Base-by-base conservation (phyloP, 2,888 invertebrate species). In the Chrysodeixis includens region DNA sequence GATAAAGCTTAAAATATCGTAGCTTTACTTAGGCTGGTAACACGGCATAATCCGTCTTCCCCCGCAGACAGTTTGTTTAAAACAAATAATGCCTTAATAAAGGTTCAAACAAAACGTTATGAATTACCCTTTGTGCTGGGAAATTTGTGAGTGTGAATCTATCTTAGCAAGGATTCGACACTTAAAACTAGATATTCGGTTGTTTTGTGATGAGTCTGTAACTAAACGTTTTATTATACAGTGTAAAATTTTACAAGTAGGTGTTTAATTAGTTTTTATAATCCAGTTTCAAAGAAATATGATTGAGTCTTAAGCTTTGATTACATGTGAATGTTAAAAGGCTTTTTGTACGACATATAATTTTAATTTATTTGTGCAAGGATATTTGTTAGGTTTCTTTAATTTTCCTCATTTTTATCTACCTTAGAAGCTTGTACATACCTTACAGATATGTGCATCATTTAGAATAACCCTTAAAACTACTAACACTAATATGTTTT, bases 71-170 rank as follows among this genome's bases (percentile, higher is more conserved):
- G 78, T 79, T 84, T 76, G 82, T 83, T 81, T 81, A 63, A 84
- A 83, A 85, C 82, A 86, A 86, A 86, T 83, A 82, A 72, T 62
- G 74, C 68, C 64, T 71, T 83, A 76, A 81, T 81, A 83, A 83
- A 79, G 69, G 76, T 78, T 80, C 74, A 79, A 83, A 84, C 79
- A 82, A 84, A 85, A 86, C 78, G 79, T 83, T 84, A 85, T 86
- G 84, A 86, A 86, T 86, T 83, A 84, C 70, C 78, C 71, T 79
- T 79, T 78, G 79, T 76, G 76, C 73, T 72, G 64, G 78, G 85
- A 90, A 88, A 87, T 87, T 84, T 81, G 86, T 46, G 46, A 46
- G 46, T 4, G 18, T 18, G 78, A 75, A 76, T 76, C n/a, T 40
- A 76, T 71, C 62, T 71, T 30, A 66, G 66, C 46, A 20, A 53